These are phyloP conservation scores for Sebastes oblongus DNA, from an alignment of 2,797 vertebrate genomes.

Conservation along the genomic window DNA sequence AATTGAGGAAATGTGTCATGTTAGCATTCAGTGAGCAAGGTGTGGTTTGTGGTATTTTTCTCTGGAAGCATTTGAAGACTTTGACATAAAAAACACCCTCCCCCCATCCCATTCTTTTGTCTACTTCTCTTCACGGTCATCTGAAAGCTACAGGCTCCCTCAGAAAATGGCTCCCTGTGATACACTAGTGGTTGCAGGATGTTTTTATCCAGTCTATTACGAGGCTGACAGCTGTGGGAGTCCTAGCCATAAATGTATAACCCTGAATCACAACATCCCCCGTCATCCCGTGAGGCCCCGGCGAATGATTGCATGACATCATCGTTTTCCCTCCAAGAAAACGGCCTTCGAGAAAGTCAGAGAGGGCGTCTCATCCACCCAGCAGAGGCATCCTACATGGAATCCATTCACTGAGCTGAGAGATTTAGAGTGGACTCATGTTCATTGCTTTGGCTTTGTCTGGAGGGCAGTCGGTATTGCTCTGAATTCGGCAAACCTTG, in stretches of 20 bases:
- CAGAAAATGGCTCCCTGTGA: not conserved
- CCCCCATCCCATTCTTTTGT: not conserved
- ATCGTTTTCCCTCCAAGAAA: slow-evolving; percentile 49
- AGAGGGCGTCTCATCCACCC: slow-evolving; percentile 17
- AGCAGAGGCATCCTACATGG: slow-evolving; percentile 15
- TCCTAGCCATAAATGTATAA: slow-evolving; percentile 44
- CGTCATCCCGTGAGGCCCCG: slow-evolving; percentile 18
- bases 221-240: slow-evolving; percentile 40
- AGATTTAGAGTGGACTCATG: slow-evolving; percentile 27
- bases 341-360: slow-evolving; percentile 39
- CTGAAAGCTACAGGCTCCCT: slow-evolving; percentile 10
- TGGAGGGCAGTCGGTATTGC: slow-evolving; percentile 4
- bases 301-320: slow-evolving; percentile 50
- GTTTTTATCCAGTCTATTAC: slow-evolving; percentile 27
- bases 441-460: slow-evolving; percentile 27
- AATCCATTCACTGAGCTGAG: slow-evolving; percentile 18
- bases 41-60: slow-evolving; percentile 4
- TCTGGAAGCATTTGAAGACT: slow-evolving; percentile 7
- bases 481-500: slow-evolving; percentile 30
- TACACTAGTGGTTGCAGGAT: not conserved
- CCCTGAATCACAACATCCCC: slow-evolving; percentile 43
- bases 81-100: not conserved
- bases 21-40: not conserved
- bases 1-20: no score
- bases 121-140: not conserved